These are phyloP conservation scores for Magallana nippona DNA, from an alignment of 2,888 invertebrate species.

Conservation along the genomic window DNA sequence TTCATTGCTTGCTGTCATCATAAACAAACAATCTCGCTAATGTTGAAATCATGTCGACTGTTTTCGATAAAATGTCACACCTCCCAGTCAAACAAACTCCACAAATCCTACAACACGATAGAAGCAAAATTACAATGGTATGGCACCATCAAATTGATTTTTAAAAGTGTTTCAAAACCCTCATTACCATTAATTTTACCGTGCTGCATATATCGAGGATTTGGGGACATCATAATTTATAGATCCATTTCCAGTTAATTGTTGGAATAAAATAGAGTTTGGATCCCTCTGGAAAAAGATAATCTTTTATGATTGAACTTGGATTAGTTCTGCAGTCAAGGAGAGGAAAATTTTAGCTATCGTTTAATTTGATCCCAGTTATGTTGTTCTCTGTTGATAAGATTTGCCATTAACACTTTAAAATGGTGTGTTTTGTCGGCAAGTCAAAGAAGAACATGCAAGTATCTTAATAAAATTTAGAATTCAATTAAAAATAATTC, in stretches of 20 bases:
- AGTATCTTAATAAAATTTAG: too few relatives aligned
- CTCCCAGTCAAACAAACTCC: conserved; percentile 7
- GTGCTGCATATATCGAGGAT: not conserved
- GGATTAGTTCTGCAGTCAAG: not conserved
- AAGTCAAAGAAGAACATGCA: too few relatives aligned
- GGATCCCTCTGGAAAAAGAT: conserved; percentile 21
- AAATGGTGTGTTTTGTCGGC: too few relatives aligned
- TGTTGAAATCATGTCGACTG: not conserved
- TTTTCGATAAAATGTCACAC: conserved; percentile 17
- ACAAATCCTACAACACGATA: not conserved
- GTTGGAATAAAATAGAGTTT: not conserved
- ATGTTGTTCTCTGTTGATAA: too few relatives aligned
- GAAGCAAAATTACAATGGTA: not conserved
- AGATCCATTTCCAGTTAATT: not conserved
- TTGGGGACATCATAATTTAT: not conserved
- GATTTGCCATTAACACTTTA: too few relatives aligned
- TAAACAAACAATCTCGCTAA: not conserved
- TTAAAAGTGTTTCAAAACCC: not conserved
- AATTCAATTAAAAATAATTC: too few relatives aligned
- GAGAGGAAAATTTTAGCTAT: not conserved
- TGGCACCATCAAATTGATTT: not conserved
- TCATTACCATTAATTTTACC: not conserved
- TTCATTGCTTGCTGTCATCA: not conserved
- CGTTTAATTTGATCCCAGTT: too few relatives aligned
- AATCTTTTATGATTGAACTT: not conserved